These are phyloP conservation scores for Pristiophorus japonicus DNA, from an alignment of 2,113 vertebrate species.

Conservation along the genomic window DNA sequence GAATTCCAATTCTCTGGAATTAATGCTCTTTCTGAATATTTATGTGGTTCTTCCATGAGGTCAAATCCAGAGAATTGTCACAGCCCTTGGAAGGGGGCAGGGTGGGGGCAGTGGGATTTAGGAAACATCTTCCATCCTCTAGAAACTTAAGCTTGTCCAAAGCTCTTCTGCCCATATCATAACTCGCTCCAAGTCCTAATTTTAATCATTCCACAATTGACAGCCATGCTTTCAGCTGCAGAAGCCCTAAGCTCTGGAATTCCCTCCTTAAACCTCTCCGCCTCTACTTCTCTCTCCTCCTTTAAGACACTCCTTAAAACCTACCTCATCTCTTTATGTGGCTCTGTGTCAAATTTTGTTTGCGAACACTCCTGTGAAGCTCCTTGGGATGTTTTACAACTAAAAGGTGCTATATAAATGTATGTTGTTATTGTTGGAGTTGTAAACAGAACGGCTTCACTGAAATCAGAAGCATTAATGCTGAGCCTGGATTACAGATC, in stretches of 20 bases:
- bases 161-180: neutral
- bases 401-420: neutral
- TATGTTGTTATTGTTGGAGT: neutral
- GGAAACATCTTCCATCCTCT: neutral
- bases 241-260: too few species aligned
- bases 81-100: neutral
- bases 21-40: neutral
- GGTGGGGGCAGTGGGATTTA: neutral
- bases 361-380: neutral
- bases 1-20: neutral
- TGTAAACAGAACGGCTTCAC: neutral
- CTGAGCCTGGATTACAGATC: neutral
- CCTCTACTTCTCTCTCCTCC: neutral
- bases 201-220: neutral
- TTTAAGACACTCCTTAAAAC: neutral
- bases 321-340: neutral
- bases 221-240: neutral
- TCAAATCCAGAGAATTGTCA: neutral
- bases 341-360: neutral
- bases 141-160: neutral
- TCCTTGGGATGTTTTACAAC: neutral
- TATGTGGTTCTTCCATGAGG: neutral
- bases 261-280: neutral
- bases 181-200: neutral
- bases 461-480: neutral